phyloP scores from a whole-genome alignment of 1,140 invertebrate genomes.

The Caenorhabditis latens region DNA sequence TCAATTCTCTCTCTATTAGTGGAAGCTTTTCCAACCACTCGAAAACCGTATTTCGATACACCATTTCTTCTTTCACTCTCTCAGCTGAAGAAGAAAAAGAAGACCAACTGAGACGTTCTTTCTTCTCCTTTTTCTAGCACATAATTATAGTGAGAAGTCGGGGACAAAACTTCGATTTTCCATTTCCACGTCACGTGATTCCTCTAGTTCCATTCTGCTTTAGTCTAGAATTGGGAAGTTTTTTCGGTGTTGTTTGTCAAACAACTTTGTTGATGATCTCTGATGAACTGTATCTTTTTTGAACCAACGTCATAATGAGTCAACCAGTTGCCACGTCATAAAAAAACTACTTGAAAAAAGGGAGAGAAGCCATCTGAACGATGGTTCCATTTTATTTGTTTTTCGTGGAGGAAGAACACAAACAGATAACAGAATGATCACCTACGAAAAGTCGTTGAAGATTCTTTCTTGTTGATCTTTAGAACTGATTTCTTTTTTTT shows the following conservation, averaged over 20 bases:
- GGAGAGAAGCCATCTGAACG: not conserved
- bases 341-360: not conserved
- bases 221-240: not conserved
- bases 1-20: not conserved
- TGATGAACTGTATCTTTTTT: conserved; percentile 16
- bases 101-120: conserved; percentile 25
- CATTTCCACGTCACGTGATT: not conserved
- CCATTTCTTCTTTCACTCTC: not conserved
- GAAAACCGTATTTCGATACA: conserved; percentile 56
- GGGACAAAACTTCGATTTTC: not conserved
- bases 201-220: not conserved
- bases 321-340: conserved; percentile 26
- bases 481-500: not conserved
- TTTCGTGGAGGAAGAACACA: conserved; percentile 9
- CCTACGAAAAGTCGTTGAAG: not conserved
- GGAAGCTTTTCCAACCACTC: conserved; percentile 50
- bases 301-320: conserved; percentile 1
- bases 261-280: conserved; percentile 49
- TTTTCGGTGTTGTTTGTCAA: conserved; percentile 17
- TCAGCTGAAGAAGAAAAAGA: conserved; percentile 4
- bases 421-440: conserved; percentile 17
- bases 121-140: conserved; percentile 29
- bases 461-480: conserved; percentile 18
- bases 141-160: conserved; percentile 26
- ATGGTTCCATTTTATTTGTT: conserved; percentile 28